A percentile compares a stretch with the other conserved stretches of the same genome.
phyloP scores from a whole-genome alignment of 2,113 vertebrate genomes.

The Perognathus longimembris region DNA sequence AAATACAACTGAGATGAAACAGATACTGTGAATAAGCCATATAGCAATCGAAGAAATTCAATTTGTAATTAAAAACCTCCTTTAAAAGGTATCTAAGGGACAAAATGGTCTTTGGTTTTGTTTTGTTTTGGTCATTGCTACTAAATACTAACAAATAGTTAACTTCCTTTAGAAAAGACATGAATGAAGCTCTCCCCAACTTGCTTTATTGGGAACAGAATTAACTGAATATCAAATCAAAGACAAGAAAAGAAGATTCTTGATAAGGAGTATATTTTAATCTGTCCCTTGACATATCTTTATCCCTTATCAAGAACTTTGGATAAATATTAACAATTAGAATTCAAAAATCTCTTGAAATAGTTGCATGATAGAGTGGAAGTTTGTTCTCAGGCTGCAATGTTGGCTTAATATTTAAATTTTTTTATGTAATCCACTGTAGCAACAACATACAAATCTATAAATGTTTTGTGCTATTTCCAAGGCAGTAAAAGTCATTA shows the following conservation, averaged over 20 bases:
- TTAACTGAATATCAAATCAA: slow-evolving; percentile 10
- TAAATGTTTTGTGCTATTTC: not conserved
- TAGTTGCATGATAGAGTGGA: not conserved
- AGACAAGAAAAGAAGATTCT: not conserved
- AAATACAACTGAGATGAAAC: slow-evolving; percentile 59
- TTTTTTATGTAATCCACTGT: not conserved
- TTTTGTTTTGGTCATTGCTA: not conserved
- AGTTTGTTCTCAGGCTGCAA: not conserved
- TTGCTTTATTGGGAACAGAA: not conserved
- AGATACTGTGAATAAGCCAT: slow-evolving; percentile 5
- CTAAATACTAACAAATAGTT: slow-evolving; percentile 30
- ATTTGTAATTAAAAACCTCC: not conserved
- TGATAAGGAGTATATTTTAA: too few species aligned
- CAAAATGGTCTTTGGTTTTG: slow-evolving; percentile 5
- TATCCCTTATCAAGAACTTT: too few species aligned
- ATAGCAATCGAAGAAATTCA: slow-evolving; percentile 36
- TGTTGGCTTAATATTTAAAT: not conserved
- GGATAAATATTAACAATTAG: slow-evolving; percentile 20
- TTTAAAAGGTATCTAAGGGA: not conserved
- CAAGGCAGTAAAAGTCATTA: slow-evolving; percentile 37
- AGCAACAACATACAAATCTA: not conserved
- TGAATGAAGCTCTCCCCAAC: not conserved
- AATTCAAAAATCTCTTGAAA: slow-evolving; percentile 29
- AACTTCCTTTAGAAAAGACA: not conserved
- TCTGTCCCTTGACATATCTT: too few species aligned